phyloP scores from a whole-genome alignment of 2,113 vertebrate genomes.

The Zootoca vivipara region DNA sequence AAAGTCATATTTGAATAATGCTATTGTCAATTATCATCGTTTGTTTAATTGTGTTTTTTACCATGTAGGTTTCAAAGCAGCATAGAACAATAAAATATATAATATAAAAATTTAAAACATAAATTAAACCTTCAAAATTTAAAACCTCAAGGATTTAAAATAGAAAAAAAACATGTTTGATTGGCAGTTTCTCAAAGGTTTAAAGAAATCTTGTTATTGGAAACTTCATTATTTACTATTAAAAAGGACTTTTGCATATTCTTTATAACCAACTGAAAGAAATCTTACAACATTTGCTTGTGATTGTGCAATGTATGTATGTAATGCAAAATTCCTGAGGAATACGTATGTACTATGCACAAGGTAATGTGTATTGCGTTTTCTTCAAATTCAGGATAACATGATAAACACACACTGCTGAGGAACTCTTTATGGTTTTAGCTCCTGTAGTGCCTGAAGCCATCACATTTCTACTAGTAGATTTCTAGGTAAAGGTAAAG shows the following conservation, averaged over 20 bases:
- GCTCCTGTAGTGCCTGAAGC: not conserved
- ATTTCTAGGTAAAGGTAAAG: too few relatives aligned
- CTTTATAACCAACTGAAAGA: constrained; percentile 20
- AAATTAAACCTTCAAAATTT: too few relatives aligned
- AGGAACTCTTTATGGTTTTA: not conserved
- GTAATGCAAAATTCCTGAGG: not conserved
- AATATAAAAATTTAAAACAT: too few relatives aligned
- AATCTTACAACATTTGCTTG: not conserved
- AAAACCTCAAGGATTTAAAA: too few relatives aligned
- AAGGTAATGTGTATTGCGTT: not conserved
- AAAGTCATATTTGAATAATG: not conserved
- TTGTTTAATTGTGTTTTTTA: too few relatives aligned
- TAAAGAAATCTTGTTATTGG: constrained; percentile 17
- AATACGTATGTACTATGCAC: not conserved
- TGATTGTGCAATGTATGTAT: rapidly evolving
- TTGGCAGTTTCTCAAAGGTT: not conserved
- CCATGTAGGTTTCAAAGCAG: too few relatives aligned
- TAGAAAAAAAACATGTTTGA: not conserved
- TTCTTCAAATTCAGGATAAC: not conserved
- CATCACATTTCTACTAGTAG: not conserved
- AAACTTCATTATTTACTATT: not conserved
- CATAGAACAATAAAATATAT: too few relatives aligned
- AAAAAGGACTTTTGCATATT: not conserved
- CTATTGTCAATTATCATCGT: not conserved
- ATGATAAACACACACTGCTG: not conserved